Evolutionary conservation across 1,140 invertebrate genomes (phyloP).

Genomic region (Hirudo medicinalis): DNA sequence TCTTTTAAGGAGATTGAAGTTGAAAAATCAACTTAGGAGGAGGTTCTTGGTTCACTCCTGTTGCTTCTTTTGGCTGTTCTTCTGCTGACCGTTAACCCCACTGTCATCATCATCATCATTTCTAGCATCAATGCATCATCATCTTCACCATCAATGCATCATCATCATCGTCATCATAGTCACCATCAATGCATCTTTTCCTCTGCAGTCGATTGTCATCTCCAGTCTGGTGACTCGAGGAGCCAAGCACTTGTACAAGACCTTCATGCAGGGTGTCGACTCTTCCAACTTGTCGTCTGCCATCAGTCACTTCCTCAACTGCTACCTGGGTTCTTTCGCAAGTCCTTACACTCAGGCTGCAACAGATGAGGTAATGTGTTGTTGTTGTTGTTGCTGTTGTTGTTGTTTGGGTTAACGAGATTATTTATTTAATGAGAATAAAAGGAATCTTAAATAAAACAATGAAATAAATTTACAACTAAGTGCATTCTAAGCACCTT

Average conservation of each 20-base stretch:
- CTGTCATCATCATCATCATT: not conserved
- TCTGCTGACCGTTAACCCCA: too few species aligned
- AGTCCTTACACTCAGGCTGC: conserved; percentile 33
- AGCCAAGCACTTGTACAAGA: conserved; percentile 82
- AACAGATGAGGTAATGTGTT: conserved; percentile 50
- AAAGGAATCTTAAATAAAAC: too few species aligned
- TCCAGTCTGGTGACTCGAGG: conserved; percentile 71
- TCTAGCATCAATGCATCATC: too few species aligned
- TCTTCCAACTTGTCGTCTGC: conserved; percentile 73
- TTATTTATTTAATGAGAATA: too few species aligned
- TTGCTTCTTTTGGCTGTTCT: too few species aligned
- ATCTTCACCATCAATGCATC: too few species aligned
- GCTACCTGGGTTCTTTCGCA: conserved; percentile 52
- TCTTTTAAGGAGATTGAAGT: too few species aligned
- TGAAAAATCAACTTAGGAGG: too few species aligned
- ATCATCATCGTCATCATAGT: not conserved
- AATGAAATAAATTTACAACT: too few species aligned
- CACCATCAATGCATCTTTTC: conserved; percentile 15
- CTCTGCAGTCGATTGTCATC: conserved; percentile 65
- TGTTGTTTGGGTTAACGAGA: conserved; percentile 1
- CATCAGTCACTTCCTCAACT: conserved; percentile 88
- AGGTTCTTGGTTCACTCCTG: too few species aligned
- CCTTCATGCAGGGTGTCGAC: conserved; percentile 77
- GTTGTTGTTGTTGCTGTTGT: not conserved
- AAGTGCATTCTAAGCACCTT: too few species aligned